A percentile compares a stretch with the other conserved stretches of the same genome.
phyloP scores from a whole-genome alignment of 2,888 invertebrate species.

The Diarsia brunnea region DNA sequence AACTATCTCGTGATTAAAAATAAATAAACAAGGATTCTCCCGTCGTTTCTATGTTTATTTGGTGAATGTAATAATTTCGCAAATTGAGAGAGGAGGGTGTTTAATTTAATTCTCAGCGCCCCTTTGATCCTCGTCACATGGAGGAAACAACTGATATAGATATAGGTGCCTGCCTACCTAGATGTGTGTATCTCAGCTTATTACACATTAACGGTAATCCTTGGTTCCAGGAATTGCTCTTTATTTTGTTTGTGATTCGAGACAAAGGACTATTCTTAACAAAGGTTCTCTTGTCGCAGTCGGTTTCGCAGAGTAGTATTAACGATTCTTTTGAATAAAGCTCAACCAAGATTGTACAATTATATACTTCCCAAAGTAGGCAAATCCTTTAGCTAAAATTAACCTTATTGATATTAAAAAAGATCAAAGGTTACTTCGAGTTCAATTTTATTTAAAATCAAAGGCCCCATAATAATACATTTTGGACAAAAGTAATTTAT shows the following conservation, averaged over 20 bases:
- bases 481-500: constrained; percentile 72
- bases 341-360: constrained; percentile 1
- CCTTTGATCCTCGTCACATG: constrained; percentile 49
- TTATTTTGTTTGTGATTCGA: constrained; percentile 22
- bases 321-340: background rate
- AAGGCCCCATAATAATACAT: constrained; percentile 54
- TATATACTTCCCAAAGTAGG: background rate
- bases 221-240: constrained; percentile 20
- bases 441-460: constrained; percentile 53
- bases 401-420: constrained; percentile 10
- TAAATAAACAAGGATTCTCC: constrained; percentile 42
- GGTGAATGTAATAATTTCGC: constrained; percentile 52
- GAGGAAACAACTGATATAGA: constrained; percentile 16
- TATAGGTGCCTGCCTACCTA: background rate
- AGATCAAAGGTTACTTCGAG: constrained; percentile 25
- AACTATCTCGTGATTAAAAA: constrained; percentile 52
- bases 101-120: constrained; percentile 60
- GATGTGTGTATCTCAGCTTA: constrained; percentile 25
- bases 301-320: background rate
- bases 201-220: constrained; percentile 36
- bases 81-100: constrained; percentile 53
- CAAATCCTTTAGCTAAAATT: constrained; percentile 2
- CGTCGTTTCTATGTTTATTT: constrained; percentile 40
- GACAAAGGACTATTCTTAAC: constrained; percentile 17
- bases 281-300: background rate